phyloP scores from a whole-genome alignment of 2,888 invertebrate genomes.

The Sphaerophoria taeniata region DNA sequence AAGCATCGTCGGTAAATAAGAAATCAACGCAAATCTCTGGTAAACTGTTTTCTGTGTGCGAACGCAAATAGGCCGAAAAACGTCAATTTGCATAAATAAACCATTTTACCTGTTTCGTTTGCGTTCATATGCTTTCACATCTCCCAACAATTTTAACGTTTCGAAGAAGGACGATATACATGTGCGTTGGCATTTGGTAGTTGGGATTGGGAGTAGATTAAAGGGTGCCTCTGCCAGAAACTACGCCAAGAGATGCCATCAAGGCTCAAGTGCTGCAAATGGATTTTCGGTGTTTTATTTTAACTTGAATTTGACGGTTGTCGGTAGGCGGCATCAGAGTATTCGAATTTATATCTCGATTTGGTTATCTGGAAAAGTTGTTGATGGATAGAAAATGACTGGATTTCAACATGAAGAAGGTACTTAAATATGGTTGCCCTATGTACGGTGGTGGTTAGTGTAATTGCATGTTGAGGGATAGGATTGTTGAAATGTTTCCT shows the following conservation, averaged over 20 bases:
- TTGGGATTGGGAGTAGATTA: conserved; percentile 31
- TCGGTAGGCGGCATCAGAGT: neutral
- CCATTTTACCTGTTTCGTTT: conserved; percentile 8
- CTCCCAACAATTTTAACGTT: neutral
- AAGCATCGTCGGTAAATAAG: neutral
- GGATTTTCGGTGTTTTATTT: conserved; percentile 64
- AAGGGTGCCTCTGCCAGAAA: conserved; percentile 1
- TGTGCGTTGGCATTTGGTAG: neutral
- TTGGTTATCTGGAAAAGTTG: conserved; percentile 5
- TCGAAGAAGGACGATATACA: neutral
- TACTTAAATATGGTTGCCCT: neutral
- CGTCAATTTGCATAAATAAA: conserved; percentile 31
- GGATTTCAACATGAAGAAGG: neutral
- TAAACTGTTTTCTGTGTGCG: neutral
- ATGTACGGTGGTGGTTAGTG: neutral
- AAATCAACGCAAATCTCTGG: neutral
- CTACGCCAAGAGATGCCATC: conserved; percentile 30
- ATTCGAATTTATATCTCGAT: conserved; percentile 2
- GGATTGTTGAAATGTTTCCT: neutral
- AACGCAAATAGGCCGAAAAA: conserved; percentile 1
- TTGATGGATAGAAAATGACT: conserved; percentile 50
- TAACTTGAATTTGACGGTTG: conserved; percentile 33
- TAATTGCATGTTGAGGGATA: neutral
- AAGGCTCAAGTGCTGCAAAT: conserved; percentile 56
- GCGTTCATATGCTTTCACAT: neutral